A percentile compares a stretch with the other conserved stretches of the same genome.
Conservation (phyloP, 2,113 vertebrate genomes). For the Pitta sordida region DNA sequence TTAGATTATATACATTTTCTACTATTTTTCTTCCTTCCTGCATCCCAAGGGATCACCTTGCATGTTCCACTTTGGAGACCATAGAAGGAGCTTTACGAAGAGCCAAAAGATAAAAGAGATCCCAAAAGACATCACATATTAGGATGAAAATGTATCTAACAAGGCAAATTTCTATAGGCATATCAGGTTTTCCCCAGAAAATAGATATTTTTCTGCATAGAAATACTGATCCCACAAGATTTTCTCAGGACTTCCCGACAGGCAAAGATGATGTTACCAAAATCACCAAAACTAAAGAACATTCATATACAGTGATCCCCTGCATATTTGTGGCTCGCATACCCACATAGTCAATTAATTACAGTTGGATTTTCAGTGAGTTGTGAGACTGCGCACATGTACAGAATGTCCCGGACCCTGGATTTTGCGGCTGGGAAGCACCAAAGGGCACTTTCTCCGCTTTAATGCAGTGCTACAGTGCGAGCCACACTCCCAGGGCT, state of each 20-base stretch:
- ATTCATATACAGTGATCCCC: not conserved
- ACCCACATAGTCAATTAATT: too few species aligned
- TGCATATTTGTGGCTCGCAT: too few species aligned
- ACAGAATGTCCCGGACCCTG: too few species aligned
- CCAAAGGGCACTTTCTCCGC: too few species aligned
- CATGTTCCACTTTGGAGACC: not conserved
- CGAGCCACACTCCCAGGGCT: too few species aligned
- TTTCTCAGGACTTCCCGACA: not conserved
- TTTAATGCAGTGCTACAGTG: too few species aligned
- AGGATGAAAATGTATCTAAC: not conserved
- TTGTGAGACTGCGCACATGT: too few species aligned
- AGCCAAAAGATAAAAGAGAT: not conserved
- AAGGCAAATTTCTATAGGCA: not conserved
- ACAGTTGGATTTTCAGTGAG: too few species aligned
- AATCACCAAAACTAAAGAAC: not conserved
- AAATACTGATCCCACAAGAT: not conserved
- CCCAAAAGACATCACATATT: not conserved
- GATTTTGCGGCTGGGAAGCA: too few species aligned
- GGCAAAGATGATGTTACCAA: not conserved
- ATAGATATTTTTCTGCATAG: not conserved
- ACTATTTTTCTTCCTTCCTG: not conserved
- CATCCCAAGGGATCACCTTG: not conserved
- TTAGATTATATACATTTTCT: not conserved
- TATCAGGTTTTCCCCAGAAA: not conserved
- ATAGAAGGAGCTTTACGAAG: not conserved